Conservation (phyloP, 2,888 invertebrate genomes). For the Agrochola lychnidis region DNA sequence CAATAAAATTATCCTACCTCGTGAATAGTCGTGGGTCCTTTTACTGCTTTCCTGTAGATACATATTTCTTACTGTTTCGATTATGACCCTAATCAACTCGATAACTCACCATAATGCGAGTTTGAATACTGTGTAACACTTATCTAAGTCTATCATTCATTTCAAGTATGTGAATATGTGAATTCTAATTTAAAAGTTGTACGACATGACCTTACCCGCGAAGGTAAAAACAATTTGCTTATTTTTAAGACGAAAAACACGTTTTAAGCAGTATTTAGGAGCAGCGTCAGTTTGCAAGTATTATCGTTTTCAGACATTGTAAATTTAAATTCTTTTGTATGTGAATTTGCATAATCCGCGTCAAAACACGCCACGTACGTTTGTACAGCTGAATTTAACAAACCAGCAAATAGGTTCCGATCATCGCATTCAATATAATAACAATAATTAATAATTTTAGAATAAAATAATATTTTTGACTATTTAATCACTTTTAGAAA, state of each 20-base stretch:
- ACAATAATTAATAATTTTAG: conserved; percentile 56
- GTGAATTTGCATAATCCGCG: conserved; percentile 74
- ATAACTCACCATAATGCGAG: conserved; percentile 5
- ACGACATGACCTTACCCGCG: conserved; percentile 58
- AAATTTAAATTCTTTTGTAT: conserved; percentile 77
- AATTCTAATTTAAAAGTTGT: conserved; percentile 50
- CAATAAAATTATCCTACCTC: neutral
- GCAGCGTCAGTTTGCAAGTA: conserved; percentile 60
- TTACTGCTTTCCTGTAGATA: neutral
- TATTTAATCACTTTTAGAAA: conserved; percentile 61
- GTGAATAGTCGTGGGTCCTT: neutral
- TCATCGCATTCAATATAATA: conserved; percentile 73
- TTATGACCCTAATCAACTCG: neutral
- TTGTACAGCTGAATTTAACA: conserved; percentile 75
- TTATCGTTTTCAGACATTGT: conserved; percentile 71
- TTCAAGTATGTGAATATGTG: conserved; percentile 20
- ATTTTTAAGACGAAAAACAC: conserved; percentile 63
- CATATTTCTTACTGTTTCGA: neutral
- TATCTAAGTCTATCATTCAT: conserved; percentile 18
- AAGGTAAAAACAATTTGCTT: conserved; percentile 63
- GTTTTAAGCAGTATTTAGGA: conserved; percentile 62
- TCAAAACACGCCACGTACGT: conserved; percentile 70
- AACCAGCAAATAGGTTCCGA: conserved; percentile 72
- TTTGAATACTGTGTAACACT: neutral
- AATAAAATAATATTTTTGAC: conserved; percentile 48